Evolutionary conservation across 2,888 invertebrate species (phyloP).

Genomic region (Lochmaea capreae): DNA sequence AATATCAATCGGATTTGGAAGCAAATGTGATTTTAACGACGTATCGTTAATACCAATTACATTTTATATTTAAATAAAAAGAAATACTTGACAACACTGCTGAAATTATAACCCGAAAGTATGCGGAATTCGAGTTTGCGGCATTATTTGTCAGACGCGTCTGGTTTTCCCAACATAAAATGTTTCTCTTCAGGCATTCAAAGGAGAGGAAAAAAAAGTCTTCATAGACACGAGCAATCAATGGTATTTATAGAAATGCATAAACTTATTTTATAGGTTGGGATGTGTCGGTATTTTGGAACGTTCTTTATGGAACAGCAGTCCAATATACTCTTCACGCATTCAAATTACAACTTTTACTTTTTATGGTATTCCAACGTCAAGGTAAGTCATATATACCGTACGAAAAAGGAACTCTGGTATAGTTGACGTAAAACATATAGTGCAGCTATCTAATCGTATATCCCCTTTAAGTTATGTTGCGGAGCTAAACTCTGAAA

Average conservation of each 20-base stretch:
- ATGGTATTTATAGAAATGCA: constrained; percentile 50
- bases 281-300: constrained; percentile 11
- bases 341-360: constrained; percentile 1
- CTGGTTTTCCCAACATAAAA: constrained; percentile 60
- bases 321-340: background rate
- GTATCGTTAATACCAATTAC: background rate
- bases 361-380: background rate
- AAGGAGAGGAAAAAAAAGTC: constrained; percentile 18
- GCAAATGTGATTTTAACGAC: background rate
- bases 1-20: background rate
- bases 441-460: too few species aligned
- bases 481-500: too few species aligned
- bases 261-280: constrained; percentile 11
- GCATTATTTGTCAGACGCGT: constrained; percentile 58
- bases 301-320: background rate
- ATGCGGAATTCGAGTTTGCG: constrained; percentile 62
- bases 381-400: too few species aligned
- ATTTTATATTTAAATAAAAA: constrained; percentile 1
- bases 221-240: constrained; percentile 16
- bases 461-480: too few species aligned
- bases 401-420: too few species aligned
- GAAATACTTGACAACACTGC: constrained; percentile 11
- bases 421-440: too few species aligned
- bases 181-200: constrained; percentile 46
- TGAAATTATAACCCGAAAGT: constrained; percentile 42